phyloP scores from a whole-genome alignment of 1,140 invertebrate species.

The Eumeta japonica region DNA sequence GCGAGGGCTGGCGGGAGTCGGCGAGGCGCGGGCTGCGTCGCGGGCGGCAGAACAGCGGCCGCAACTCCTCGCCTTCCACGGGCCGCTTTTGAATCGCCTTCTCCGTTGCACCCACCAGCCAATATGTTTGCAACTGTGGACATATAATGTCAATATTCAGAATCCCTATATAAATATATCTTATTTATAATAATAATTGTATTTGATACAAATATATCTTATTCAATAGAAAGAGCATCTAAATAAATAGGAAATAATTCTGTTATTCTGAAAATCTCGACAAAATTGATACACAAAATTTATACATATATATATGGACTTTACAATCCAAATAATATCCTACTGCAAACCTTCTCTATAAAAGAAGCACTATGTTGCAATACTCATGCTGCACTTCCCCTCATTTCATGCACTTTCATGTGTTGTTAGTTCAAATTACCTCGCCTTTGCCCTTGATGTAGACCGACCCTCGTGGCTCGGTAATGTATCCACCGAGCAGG shows the following conservation, averaged over 20 bases:
- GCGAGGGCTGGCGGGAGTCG: constrained; percentile 68
- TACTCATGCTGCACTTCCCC: no score
- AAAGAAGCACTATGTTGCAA: constrained; percentile 14
- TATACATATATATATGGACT: no score
- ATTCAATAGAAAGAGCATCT: not conserved
- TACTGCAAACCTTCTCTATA: not conserved
- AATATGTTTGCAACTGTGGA: constrained; percentile 74
- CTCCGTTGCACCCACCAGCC: constrained; percentile 83
- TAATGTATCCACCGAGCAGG: constrained; percentile 75
- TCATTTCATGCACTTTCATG: no score
- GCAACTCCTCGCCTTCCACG: constrained; percentile 78
- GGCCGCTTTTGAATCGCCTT: constrained; percentile 79
- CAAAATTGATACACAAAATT: no score
- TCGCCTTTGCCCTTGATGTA: constrained; percentile 89
- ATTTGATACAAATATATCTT: not conserved
- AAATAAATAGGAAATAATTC: no score
- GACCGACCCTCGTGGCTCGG: constrained; percentile 82
- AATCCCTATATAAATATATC: no score
- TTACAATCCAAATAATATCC: constrained; percentile 8
- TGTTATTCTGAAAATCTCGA: no score
- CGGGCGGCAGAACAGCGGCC: constrained; percentile 74
- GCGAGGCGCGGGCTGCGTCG: constrained; percentile 73
- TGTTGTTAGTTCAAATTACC: no score
- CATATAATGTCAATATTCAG: no score
- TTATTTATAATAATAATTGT: no score